Conservation (phyloP, 2,113 vertebrate genomes). For the Apteryx mantelli region DNA sequence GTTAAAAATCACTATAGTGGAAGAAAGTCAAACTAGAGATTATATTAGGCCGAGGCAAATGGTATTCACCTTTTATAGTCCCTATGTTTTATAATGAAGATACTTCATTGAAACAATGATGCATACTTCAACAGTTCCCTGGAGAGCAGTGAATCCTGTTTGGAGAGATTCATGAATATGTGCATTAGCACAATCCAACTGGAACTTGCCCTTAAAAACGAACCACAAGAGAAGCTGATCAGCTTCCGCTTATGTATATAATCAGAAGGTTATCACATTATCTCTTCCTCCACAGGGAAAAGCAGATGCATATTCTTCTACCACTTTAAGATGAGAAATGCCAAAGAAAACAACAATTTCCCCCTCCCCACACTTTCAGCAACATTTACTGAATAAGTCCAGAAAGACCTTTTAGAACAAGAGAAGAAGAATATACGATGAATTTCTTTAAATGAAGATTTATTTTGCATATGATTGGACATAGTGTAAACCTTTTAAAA, state of each 20-base stretch:
- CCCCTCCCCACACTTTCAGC: not conserved
- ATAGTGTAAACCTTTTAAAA: constrained; percentile 39
- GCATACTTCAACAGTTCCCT: constrained; percentile 84
- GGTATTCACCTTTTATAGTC: constrained; percentile 82
- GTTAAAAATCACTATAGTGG: constrained; percentile 45
- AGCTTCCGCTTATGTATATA: constrained; percentile 82
- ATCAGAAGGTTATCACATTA: constrained; percentile 83
- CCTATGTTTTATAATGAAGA: constrained; percentile 86
- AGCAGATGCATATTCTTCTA: constrained; percentile 62
- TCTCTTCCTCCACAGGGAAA: constrained; percentile 73
- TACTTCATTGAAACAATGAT: constrained; percentile 88
- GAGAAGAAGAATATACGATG: not conserved
- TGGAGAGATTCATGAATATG: constrained; percentile 89
- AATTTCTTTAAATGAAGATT: constrained; percentile 44
- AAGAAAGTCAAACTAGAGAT: constrained; percentile 74
- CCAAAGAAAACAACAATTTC: constrained; percentile 64
- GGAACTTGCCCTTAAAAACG: constrained; percentile 81
- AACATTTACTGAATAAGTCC: constrained; percentile 22
- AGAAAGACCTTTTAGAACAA: constrained; percentile 38
- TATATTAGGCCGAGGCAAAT: constrained; percentile 76
- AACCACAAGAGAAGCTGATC: constrained; percentile 81
- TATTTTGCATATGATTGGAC: constrained; percentile 49
- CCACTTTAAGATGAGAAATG: constrained; percentile 59
- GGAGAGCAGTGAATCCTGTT: constrained; percentile 83
- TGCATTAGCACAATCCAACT: constrained; percentile 83